These are phyloP conservation scores for Ricordea florida DNA, from an alignment of 92 coral and sea anemone genomes.

Conservation along the genomic window DNA sequence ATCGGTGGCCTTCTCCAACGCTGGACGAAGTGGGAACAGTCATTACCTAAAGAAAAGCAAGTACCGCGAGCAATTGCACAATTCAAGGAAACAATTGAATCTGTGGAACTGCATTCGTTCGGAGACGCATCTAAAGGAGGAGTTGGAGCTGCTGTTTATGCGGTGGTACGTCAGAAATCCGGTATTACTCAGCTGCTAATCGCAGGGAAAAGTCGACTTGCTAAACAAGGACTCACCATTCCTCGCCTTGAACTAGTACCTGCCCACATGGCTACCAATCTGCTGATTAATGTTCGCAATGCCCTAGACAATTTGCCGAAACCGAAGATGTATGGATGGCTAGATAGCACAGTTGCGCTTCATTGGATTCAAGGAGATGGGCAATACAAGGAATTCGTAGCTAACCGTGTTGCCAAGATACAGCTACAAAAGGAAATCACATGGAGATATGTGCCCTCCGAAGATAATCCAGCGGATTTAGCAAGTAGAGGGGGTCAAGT, in stretches of 20 bases:
- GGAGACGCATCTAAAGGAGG: slow-evolving; percentile 9
- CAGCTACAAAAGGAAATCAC: not conserved
- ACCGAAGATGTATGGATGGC: slow-evolving; percentile 15
- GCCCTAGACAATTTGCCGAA: not conserved
- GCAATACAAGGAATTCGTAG: slow-evolving; percentile 29
- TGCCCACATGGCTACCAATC: slow-evolving; percentile 27
- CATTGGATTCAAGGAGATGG: slow-evolving; percentile 36
- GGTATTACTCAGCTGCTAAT: slow-evolving; percentile 13
- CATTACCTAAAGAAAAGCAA: not conserved
- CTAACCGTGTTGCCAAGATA: slow-evolving; percentile 23
- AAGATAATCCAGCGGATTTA: slow-evolving; percentile 46
- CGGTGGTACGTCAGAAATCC: slow-evolving; percentile 8
- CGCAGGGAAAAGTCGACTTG: slow-evolving; percentile 15
- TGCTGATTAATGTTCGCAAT: not conserved
- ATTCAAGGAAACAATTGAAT: not conserved
- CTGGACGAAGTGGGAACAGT: slow-evolving; percentile 17
- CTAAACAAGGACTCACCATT: slow-evolving; percentile 25
- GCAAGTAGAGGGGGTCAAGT: slow-evolving; percentile 41
- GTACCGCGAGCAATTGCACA: slow-evolving; percentile 11
- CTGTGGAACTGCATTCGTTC: not conserved
- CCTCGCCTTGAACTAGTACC: slow-evolving; percentile 23
- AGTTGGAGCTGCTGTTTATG: slow-evolving; percentile 29
- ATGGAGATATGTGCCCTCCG: slow-evolving; percentile 40
- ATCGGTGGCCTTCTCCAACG: not conserved
- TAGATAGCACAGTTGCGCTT: slow-evolving; percentile 47